Conservation (phyloP, 2,888 invertebrate genomes). For the Deilephila elpenor region DNA sequence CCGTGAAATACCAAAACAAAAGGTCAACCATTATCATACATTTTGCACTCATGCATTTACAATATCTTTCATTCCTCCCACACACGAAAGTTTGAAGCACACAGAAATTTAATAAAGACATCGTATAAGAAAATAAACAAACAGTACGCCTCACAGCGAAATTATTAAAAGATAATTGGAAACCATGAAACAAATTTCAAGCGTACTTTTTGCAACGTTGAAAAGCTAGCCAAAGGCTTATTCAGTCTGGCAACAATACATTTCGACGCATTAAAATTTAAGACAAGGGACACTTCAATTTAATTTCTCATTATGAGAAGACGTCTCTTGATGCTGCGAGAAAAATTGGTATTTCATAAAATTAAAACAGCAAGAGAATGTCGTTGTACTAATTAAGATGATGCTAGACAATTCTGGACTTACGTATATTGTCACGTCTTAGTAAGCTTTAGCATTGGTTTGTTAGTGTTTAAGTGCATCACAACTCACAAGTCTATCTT, state of each 20-base stretch:
- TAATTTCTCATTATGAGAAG: slow-evolving; percentile 60
- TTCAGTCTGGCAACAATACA: slow-evolving; percentile 40
- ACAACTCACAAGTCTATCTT: no score
- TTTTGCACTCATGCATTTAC: no score
- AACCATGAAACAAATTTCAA: slow-evolving; percentile 2
- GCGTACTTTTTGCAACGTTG: neutral
- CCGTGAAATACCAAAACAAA: no score
- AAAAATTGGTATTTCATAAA: slow-evolving; percentile 64
- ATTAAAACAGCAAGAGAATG: slow-evolving; percentile 54
- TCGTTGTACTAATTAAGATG: slow-evolving; percentile 62
- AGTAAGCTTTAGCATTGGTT: no score
- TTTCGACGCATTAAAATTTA: slow-evolving; percentile 54
- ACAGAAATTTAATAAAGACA: no score
- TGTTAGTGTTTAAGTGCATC: no score
- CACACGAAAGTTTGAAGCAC: no score
- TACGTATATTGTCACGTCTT: neutral
- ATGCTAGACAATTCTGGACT: slow-evolving; percentile 37
- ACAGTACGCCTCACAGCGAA: neutral
- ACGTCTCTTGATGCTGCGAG: slow-evolving; percentile 37
- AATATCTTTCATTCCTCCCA: no score
- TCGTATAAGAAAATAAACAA: no score
- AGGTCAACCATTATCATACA: no score
- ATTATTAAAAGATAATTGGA: neutral
- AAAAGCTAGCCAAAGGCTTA: slow-evolving; percentile 32
- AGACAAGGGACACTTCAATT: slow-evolving; percentile 54